Conservation (phyloP, 2,113 vertebrate species). For the Anarhynchus alexandrinus region DNA sequence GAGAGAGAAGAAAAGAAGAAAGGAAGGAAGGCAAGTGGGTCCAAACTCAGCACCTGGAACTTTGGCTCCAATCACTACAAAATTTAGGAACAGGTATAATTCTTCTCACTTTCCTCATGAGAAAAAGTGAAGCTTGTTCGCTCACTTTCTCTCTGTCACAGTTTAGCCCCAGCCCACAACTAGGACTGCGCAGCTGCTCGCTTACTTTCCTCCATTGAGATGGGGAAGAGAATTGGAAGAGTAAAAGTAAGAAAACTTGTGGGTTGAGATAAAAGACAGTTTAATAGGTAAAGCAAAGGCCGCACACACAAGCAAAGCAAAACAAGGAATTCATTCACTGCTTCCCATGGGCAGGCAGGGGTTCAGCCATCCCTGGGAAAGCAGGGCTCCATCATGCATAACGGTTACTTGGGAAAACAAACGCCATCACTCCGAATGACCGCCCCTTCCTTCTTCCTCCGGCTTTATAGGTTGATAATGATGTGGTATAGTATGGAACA, state of each 20-base stretch:
- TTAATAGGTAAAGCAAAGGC: not conserved
- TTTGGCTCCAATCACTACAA: not conserved
- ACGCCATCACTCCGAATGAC: not conserved
- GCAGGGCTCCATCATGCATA: not conserved
- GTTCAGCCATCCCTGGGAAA: not conserved
- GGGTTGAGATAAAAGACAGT: not conserved
- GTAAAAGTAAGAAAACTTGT: not conserved
- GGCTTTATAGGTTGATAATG: not conserved
- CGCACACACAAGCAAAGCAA: not conserved
- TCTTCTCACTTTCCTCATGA: not conserved
- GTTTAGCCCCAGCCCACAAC: not conserved
- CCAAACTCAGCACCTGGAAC: not conserved
- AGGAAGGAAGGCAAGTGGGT: not conserved
- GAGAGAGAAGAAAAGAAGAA: not conserved
- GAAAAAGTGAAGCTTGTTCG: rapidly evolving
- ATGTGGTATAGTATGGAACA: not conserved
- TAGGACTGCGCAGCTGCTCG: not conserved
- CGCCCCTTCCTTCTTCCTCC: not conserved
- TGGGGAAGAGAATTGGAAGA: not conserved
- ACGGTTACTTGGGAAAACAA: not conserved
- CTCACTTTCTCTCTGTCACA: not conserved
- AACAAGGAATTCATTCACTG: not conserved
- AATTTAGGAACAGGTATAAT: not conserved
- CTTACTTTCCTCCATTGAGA: not conserved
- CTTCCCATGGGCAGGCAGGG: not conserved